Conservation (phyloP, 2,888 invertebrate genomes). For the Thumatha senex region DNA sequence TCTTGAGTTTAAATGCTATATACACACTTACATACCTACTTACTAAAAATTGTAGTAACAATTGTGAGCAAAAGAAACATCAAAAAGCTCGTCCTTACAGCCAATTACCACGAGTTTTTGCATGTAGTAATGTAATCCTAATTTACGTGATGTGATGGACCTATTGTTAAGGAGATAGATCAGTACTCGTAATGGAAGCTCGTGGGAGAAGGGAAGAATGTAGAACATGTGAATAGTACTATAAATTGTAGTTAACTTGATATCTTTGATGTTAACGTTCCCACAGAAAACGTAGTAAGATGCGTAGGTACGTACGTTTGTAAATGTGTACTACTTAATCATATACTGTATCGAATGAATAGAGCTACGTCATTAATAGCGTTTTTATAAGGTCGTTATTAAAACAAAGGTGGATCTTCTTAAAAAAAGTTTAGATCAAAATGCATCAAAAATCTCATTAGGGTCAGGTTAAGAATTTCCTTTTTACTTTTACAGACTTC, state of each 20-base stretch:
- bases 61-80: too few species aligned
- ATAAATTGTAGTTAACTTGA: conserved; percentile 34
- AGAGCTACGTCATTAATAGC: background rate
- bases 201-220: conserved; percentile 68
- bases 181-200: conserved; percentile 49
- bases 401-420: background rate
- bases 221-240: conserved; percentile 71
- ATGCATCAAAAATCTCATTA: conserved; percentile 25
- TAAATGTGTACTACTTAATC: conserved; percentile 21
- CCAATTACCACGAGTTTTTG: background rate
- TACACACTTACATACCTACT: too few species aligned
- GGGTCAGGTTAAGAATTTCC: conserved; percentile 22
- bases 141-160: background rate
- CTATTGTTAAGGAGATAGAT: conserved; percentile 68
- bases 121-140: too few species aligned
- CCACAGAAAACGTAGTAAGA: conserved; percentile 30
- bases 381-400: background rate
- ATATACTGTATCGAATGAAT: conserved; percentile 10
- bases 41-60: too few species aligned
- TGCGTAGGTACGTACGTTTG: conserved; percentile 7
- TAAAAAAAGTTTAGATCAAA: background rate
- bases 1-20: too few species aligned
- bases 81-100: too few species aligned
- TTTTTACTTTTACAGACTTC: conserved; percentile 32
- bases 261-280: conserved; percentile 20